A percentile compares a stretch with the other conserved stretches of the same genome.
Evolutionary conservation across 2,113 vertebrate species (phyloP).

Genomic region (Lepus americanus): DNA sequence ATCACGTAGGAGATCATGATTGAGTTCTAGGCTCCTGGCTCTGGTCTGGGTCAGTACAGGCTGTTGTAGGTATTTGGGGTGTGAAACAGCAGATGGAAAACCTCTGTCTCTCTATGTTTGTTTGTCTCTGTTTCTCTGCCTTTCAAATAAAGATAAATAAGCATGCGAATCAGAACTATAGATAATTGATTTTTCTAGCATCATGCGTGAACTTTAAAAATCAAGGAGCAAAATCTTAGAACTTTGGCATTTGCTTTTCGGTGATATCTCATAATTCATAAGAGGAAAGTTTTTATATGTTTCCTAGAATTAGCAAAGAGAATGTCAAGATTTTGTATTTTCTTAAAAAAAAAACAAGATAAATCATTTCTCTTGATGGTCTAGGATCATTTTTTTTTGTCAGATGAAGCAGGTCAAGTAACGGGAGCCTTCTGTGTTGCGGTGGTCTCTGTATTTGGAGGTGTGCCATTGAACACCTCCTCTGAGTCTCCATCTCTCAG

Average conservation of each 20-base stretch:
- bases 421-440: not conserved
- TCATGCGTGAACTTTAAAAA: constrained; percentile 30
- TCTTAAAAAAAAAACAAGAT: constrained; percentile 27
- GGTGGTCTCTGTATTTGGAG: not conserved
- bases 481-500: not conserved
- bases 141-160: too few relatives aligned
- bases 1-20: too few relatives aligned
- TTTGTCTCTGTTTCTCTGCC: too few relatives aligned
- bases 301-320: not conserved
- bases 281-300: not conserved
- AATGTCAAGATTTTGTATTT: not conserved
- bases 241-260: constrained; percentile 46
- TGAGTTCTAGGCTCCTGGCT: too few relatives aligned
- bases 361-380: not conserved
- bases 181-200: constrained; percentile 59
- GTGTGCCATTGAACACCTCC: not conserved
- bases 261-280: not conserved
- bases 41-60: too few relatives aligned
- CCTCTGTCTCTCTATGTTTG: too few relatives aligned
- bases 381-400: not conserved
- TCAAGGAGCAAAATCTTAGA: constrained; percentile 25
- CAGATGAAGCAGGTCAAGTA: not conserved
- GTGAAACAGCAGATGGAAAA: too few relatives aligned
- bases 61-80: too few relatives aligned
- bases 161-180: not conserved